phyloP scores from a whole-genome alignment of 2,888 invertebrate species.

The Drosophila acutilabella region DNA sequence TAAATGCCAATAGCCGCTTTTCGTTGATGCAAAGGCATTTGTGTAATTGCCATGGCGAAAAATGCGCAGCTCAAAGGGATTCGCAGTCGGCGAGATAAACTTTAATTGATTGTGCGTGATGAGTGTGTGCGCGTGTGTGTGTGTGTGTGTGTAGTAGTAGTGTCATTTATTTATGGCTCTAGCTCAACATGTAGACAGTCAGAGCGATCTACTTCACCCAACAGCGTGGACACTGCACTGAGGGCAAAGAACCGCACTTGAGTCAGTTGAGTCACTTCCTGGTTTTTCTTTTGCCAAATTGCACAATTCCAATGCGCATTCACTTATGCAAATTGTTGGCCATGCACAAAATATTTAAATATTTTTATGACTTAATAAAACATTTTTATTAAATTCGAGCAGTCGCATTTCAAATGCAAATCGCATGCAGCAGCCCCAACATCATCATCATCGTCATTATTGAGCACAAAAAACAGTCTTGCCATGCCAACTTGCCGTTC shows the following conservation, averaged over 20 bases:
- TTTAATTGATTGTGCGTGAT: constrained; percentile 76
- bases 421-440: constrained; percentile 58
- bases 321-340: constrained; percentile 69
- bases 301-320: constrained; percentile 75
- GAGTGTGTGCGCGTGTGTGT: constrained; percentile 18
- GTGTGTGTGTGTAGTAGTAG: constrained; percentile 15
- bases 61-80: constrained; percentile 46
- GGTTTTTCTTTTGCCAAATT: constrained; percentile 67
- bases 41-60: constrained; percentile 67
- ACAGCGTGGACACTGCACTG: not conserved
- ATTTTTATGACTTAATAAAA: constrained; percentile 80
- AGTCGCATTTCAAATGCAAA: constrained; percentile 73
- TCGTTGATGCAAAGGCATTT: constrained; percentile 69
- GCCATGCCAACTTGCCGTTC: not conserved
- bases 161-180: constrained; percentile 55
- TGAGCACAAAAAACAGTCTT: not conserved
- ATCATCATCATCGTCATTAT: constrained; percentile 6
- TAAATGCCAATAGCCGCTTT: constrained; percentile 70
- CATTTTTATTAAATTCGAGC: constrained; percentile 80
- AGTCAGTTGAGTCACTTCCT: constrained; percentile 61
- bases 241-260: constrained; percentile 49
- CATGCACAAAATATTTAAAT: constrained; percentile 58
- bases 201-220: constrained; percentile 38
- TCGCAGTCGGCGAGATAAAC: constrained; percentile 59
- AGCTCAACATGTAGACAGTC: constrained; percentile 40